Conservation (phyloP, 1,140 invertebrate genomes). For the Drosophila azteca region DNA sequence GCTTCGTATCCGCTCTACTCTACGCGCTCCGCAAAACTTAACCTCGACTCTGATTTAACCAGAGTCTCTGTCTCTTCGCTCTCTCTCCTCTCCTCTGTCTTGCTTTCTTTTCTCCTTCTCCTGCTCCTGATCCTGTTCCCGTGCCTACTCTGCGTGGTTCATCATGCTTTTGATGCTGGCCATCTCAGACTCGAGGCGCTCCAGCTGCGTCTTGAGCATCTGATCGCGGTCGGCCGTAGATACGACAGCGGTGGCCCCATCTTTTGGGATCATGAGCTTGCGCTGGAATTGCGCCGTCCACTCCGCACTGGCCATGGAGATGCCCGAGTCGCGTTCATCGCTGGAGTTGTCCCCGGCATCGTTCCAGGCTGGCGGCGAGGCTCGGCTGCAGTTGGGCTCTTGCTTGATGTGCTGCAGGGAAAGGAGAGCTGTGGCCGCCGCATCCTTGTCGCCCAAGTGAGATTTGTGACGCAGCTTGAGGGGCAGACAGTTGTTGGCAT, state of each 20-base stretch:
- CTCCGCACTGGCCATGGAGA: conserved; percentile 89
- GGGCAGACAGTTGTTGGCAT: conserved; percentile 88
- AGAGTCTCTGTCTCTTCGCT: conserved; percentile 71
- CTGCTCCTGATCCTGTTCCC: background rate
- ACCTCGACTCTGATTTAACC: conserved; percentile 27
- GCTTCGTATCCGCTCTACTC: background rate
- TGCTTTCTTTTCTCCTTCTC: background rate
- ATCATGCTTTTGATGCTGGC: conserved; percentile 93
- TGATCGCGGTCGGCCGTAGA: conserved; percentile 85
- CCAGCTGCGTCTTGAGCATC: conserved; percentile 91
- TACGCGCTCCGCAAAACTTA: background rate
- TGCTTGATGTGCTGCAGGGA: conserved; percentile 93
- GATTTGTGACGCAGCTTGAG: conserved; percentile 96
- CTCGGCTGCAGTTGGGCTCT: conserved; percentile 88
- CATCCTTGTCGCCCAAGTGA: conserved; percentile 94
- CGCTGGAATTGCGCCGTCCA: conserved; percentile 85
- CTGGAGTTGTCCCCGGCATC: conserved; percentile 92
- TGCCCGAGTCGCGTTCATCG: conserved; percentile 94
- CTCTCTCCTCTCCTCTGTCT: conserved; percentile 48
- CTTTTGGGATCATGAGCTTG: conserved; percentile 65
- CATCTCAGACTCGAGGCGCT: conserved; percentile 94
- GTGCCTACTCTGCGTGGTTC: conserved; percentile 81
- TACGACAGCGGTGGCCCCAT: conserved; percentile 20
- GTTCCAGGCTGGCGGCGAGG: conserved; percentile 90
- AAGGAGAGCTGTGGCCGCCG: conserved; percentile 90